These are phyloP conservation scores for Tubulanus polymorphus DNA, from an alignment of 2,888 invertebrate genomes.

Conservation along the genomic window DNA sequence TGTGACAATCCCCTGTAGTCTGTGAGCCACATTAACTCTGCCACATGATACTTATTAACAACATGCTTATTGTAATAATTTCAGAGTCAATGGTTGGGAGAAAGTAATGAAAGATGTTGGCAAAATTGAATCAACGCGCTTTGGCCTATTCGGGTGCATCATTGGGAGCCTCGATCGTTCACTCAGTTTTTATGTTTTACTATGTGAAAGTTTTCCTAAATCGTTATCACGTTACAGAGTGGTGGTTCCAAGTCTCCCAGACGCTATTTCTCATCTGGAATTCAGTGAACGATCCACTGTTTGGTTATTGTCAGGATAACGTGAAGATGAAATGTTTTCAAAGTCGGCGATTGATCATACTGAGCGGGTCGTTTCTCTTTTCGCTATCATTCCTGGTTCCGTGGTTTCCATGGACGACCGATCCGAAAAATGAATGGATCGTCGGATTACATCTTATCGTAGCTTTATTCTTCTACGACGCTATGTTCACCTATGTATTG, in stretches of 20 bases:
- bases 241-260: conserved; percentile 55
- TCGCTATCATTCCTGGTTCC: conserved; percentile 49
- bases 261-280: conserved; percentile 55
- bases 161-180: conserved; percentile 36
- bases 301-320: conserved; percentile 51
- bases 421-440: conserved; percentile 29
- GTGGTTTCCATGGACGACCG: conserved; percentile 51
- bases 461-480: conserved; percentile 53
- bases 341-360: conserved; percentile 49
- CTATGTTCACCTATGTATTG: conserved; percentile 52
- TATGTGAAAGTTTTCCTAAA: conserved; percentile 55
- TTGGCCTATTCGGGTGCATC: conserved; percentile 32
- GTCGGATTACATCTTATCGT: conserved; percentile 54
- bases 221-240: conserved; percentile 49
- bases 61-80: too few relatives aligned
- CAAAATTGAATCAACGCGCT: background rate
- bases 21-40: too few relatives aligned
- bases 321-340: conserved; percentile 39
- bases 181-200: conserved; percentile 53
- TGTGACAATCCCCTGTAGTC: too few relatives aligned
- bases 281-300: conserved; percentile 55
- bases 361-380: conserved; percentile 51
- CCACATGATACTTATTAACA: too few relatives aligned
- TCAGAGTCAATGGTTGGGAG: too few relatives aligned
- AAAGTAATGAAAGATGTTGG: too few relatives aligned